Conservation (phyloP, 2,113 vertebrate species). For the Paralichthys olivaceus region DNA sequence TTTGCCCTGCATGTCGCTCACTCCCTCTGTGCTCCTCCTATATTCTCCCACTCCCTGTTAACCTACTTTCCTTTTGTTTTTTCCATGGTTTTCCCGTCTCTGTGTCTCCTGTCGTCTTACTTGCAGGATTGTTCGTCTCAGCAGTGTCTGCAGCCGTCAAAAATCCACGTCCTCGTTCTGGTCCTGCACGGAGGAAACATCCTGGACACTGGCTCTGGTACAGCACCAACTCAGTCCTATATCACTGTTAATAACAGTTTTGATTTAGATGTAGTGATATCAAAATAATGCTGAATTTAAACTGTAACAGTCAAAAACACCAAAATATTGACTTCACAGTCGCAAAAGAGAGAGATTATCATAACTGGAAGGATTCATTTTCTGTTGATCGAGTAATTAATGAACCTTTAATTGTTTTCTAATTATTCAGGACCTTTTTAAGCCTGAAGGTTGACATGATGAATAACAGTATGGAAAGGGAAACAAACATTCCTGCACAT, state of each 20-base stretch:
- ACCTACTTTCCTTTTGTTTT: no score
- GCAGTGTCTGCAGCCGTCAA: constrained; percentile 86
- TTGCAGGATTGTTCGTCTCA: constrained; percentile 87
- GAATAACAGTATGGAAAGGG: not conserved
- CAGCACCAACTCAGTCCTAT: not conserved
- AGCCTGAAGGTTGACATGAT: not conserved
- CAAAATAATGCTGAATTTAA: not conserved
- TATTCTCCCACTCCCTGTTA: not conserved
- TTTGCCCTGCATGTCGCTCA: not conserved
- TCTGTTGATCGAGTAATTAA: not conserved
- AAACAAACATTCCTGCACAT: not conserved
- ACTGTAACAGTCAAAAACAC: not conserved
- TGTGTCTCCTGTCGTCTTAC: not conserved
- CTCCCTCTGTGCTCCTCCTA: not conserved
- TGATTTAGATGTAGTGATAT: no score
- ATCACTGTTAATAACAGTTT: not conserved
- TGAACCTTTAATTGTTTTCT: not conserved
- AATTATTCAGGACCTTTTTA: not conserved
- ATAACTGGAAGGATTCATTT: not conserved
- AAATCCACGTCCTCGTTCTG: constrained; percentile 91
- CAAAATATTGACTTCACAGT: not conserved
- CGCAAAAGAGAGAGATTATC: not conserved
- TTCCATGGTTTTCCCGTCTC: not conserved
- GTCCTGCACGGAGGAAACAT: constrained; percentile 97
- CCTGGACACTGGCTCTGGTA: constrained; percentile 91